phyloP scores from a whole-genome alignment of 2,888 invertebrate genomes.

The Megalurothrips usitatus region DNA sequence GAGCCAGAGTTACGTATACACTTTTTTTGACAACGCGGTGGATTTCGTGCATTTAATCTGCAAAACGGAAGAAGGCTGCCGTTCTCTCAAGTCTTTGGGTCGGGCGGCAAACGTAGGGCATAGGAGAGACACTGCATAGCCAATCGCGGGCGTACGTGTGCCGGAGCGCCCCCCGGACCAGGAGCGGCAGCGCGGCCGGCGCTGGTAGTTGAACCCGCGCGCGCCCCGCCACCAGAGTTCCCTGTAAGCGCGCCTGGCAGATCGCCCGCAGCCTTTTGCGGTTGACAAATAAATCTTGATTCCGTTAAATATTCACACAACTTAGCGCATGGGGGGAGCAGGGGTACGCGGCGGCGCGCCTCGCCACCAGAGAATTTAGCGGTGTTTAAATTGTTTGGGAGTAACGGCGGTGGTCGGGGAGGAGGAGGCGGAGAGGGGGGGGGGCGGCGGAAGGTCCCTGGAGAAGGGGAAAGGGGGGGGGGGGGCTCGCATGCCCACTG shows the following conservation, averaged over 20 bases:
- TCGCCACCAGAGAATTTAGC: background rate
- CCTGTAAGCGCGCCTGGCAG: background rate
- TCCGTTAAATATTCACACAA: slow-evolving; percentile 22
- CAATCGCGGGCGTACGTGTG: no score
- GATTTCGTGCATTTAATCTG: no score
- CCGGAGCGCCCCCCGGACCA: no score
- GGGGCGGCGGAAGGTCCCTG: background rate
- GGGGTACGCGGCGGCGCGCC: background rate
- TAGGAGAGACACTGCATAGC: no score
- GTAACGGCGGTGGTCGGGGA: background rate
- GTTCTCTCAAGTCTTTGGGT: no score
- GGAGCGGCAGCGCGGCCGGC: no score
- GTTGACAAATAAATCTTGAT: slow-evolving; percentile 24
- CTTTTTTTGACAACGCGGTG: no score
- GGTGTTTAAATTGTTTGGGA: slow-evolving; percentile 15
- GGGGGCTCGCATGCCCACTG: background rate
- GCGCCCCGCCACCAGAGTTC: no score
- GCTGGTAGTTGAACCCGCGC: no score
- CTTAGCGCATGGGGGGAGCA: background rate
- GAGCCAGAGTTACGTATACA: no score
- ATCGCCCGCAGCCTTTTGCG: background rate
- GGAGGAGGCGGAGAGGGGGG: background rate
- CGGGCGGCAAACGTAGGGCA: no score
- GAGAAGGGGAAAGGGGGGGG: background rate
- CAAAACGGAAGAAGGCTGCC: no score